Evolutionary conservation across 2,797 vertebrate genomes (phyloP).

Genomic region (Hoplostethus atlanticus): DNA sequence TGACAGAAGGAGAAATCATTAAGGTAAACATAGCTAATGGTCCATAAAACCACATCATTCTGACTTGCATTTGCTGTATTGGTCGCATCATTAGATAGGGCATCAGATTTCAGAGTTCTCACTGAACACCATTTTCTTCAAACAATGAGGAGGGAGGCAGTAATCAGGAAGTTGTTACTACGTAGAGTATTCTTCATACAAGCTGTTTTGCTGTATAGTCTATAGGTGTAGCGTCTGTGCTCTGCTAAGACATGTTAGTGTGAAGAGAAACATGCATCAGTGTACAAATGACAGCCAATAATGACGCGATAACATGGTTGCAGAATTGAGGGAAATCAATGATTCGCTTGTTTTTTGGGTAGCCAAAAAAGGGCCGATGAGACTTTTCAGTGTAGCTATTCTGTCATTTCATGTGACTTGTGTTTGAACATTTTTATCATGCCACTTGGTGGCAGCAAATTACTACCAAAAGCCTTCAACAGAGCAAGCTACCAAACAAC

Average conservation of each 20-base stretch:
- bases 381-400: neutral
- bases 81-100: slow-evolving; percentile 60
- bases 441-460: slow-evolving; percentile 80
- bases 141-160: slow-evolving; percentile 48
- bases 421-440: neutral
- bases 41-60: slow-evolving; percentile 63
- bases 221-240: slow-evolving; percentile 8
- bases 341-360: neutral
- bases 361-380: slow-evolving; percentile 10
- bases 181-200: slow-evolving; percentile 16
- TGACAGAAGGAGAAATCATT: slow-evolving; percentile 63
- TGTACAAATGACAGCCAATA: neutral
- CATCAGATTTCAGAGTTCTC: slow-evolving; percentile 32
- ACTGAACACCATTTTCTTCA: slow-evolving; percentile 37
- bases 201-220: neutral
- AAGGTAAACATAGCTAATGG: slow-evolving; percentile 67
- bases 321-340: no score
- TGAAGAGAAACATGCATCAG: neutral
- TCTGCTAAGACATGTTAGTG: no score
- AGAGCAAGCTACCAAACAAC: slow-evolving; percentile 5
- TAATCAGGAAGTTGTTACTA: slow-evolving; percentile 38
- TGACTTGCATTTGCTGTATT: slow-evolving; percentile 67
- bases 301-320: neutral
- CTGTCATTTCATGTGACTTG: neutral
- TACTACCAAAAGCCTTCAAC: slow-evolving; percentile 29